A percentile compares a stretch with the other conserved stretches of the same genome.
These are phyloP conservation scores for Lindbergichthys nudifrons DNA, from an alignment of 2,797 vertebrate species.

Conservation along the genomic window DNA sequence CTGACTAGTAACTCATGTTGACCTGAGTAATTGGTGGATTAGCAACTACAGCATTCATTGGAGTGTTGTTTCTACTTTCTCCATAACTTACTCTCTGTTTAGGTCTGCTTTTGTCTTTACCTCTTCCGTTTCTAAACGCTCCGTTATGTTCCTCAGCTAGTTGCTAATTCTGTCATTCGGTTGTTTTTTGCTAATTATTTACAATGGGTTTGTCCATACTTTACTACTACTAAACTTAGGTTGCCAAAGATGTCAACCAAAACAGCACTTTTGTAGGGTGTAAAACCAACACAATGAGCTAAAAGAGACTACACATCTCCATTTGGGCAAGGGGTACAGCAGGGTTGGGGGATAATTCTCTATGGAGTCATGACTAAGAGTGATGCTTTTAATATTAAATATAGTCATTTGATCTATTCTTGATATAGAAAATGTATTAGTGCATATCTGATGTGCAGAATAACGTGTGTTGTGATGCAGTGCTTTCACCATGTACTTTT, in stretches of 20 bases:
- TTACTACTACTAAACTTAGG: neutral
- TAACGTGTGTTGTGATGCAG: neutral
- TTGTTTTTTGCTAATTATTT: neutral
- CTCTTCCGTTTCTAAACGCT: neutral
- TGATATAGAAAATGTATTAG: neutral
- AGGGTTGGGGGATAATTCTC: neutral
- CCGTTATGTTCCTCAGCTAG: neutral
- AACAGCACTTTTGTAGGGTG: neutral
- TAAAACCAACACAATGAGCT: slow-evolving; percentile 4
- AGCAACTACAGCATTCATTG: neutral
- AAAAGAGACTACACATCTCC: neutral
- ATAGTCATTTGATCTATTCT: neutral
- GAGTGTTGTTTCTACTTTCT: neutral
- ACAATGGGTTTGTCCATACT: neutral
- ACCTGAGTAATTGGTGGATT: neutral
- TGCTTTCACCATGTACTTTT: neutral
- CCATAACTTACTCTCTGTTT: neutral
- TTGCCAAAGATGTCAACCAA: slow-evolving; percentile 4
- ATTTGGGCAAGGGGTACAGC: neutral
- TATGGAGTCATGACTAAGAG: neutral
- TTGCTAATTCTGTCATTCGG: neutral
- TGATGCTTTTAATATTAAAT: neutral
- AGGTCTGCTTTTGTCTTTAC: neutral
- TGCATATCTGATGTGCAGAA: slow-evolving; percentile 8
- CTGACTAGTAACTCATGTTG: neutral